Evolutionary conservation across 2,113 vertebrate genomes (phyloP).

Genomic region (Nematolebias whitei): DNA sequence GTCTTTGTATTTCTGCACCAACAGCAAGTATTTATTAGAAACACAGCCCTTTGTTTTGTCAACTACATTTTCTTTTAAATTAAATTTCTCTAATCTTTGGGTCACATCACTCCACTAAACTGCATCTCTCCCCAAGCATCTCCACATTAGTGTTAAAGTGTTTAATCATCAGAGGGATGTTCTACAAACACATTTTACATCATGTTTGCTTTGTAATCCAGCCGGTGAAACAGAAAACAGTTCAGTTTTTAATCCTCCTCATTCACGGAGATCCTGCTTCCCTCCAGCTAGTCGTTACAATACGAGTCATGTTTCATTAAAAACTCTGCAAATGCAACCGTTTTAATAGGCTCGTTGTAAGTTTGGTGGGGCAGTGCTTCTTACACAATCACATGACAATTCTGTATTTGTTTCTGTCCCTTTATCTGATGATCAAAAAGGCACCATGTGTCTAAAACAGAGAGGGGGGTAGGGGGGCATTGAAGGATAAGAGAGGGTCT

Average conservation of each 20-base stretch:
- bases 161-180: conserved; percentile 29
- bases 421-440: conserved; percentile 73
- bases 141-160: conserved; percentile 5
- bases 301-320: conserved; percentile 70
- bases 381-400: conserved; percentile 26
- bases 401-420: conserved; percentile 57
- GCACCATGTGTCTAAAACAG: conserved; percentile 41
- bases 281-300: conserved; percentile 57
- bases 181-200: conserved; percentile 51
- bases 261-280: conserved; percentile 52
- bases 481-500: conserved; percentile 71
- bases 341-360: conserved; percentile 61
- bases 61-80: too few species aligned
- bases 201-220: conserved; percentile 64
- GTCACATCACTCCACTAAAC: not conserved
- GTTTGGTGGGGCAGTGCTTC: conserved; percentile 19
- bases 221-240: conserved; percentile 40
- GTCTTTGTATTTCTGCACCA: too few species aligned
- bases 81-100: not conserved
- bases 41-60: too few species aligned
- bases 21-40: too few species aligned
- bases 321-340: conserved; percentile 58
- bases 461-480: conserved; percentile 54
- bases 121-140: not conserved
- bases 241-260: conserved; percentile 38